Evolutionary conservation across 2,797 vertebrate species (phyloP), one percentile per base, ranked within the genome.

Genomic region (Pampus argenteus): DNA sequence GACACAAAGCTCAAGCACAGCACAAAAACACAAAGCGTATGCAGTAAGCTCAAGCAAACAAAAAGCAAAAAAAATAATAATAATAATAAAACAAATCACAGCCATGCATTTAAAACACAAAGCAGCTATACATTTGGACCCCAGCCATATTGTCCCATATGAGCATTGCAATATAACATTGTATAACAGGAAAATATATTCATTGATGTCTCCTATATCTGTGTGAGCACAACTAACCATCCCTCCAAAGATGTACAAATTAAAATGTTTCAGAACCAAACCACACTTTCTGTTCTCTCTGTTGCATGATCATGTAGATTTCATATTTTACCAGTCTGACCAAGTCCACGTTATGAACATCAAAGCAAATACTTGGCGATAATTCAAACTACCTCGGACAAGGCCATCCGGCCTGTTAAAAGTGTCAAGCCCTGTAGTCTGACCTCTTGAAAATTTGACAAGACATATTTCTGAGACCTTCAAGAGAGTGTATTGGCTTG

Each of bases 91-190:
- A n/a, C n/a, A n/a, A 54, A 78, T 23, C 31, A 51, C 13, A 84
- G 85, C 85, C 90, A 92, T 91, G 91, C 91, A 87, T 47, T 71
- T 67, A 29, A 64, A 59, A 70, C 66, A 82, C 67, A 81, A 80
- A 78, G 23, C 48, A 55, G 72, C 61, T 86, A 76, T 61, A 76
- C 72, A 74, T 78, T 56, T 83, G 69, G 72, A 86, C 82, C 84
- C 85, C 73, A 76, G 88, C 80, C 88, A 87, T 89, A 89, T 87
- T 92, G 91, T 90, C 89, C 92, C 89, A 75, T 88, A 78, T 78
- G 87, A 89, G 84, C 86, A 51, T 83, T 31, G n/a, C 10, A 65
- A 66, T 31, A 17, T 31, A 55, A 69, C 34, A 36, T 9, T 63
- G 65, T 31, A 17, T 31, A 36, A 56, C 10, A 57, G 14, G n/a